Conservation (phyloP, 2,797 vertebrate genomes). For the Enteromius thamalakanensis region DNA sequence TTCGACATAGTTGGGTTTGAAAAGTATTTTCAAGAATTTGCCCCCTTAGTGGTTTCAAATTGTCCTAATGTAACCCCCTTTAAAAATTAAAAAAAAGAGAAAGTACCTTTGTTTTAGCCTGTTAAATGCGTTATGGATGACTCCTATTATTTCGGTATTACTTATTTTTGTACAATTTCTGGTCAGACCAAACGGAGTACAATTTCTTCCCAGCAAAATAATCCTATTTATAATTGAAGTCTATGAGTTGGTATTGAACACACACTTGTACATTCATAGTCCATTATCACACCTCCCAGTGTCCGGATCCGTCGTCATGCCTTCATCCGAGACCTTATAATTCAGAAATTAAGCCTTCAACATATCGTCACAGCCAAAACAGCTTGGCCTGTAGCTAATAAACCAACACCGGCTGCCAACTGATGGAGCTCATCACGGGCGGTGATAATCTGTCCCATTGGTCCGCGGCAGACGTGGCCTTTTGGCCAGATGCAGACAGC, state of each 20-base stretch:
- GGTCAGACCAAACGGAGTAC: not conserved
- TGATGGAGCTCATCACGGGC: conserved; percentile 31
- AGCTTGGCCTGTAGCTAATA: conserved; percentile 19
- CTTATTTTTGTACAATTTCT: not conserved
- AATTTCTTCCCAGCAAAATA: not conserved
- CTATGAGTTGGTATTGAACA: not conserved
- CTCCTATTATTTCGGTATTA: not conserved
- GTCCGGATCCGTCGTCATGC: not conserved
- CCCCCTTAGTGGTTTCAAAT: not conserved
- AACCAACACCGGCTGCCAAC: conserved; percentile 21
- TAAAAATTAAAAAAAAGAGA: too few relatives aligned
- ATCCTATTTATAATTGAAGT: not conserved
- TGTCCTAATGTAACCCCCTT: not conserved
- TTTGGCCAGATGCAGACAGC: conserved; percentile 21
- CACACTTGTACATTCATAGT: not conserved
- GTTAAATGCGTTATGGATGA: not conserved
- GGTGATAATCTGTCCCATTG: conserved; percentile 33
- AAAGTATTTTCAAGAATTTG: not conserved
- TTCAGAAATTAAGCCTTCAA: conserved; percentile 12
- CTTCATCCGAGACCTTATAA: conserved; percentile 14
- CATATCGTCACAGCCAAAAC: conserved; percentile 9
- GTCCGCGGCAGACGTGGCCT: not conserved
- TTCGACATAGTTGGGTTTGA: not conserved
- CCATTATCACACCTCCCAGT: not conserved
- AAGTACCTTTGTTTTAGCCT: not conserved